A percentile compares a stretch with the other conserved stretches of the same genome.
phyloP scores from a whole-genome alignment of 2,797 vertebrate species.

The Lophius americanus region DNA sequence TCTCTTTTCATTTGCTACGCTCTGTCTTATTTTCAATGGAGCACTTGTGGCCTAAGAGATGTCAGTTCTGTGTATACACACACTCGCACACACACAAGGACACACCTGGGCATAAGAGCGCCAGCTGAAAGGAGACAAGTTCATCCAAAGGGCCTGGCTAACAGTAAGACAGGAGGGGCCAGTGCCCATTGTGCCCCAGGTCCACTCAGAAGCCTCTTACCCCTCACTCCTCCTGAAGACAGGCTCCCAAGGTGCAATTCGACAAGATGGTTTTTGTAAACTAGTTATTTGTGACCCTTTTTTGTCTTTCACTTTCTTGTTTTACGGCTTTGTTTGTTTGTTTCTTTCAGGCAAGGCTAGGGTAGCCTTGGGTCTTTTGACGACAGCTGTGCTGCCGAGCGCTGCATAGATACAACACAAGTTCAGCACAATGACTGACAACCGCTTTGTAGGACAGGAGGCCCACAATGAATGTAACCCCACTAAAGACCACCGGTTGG shows the following conservation, averaged over 20 bases:
- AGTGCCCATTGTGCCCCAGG: conserved; percentile 69
- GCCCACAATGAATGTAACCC: conserved; percentile 72
- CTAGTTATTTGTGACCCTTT: conserved; percentile 79
- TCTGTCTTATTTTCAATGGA: conserved; percentile 80
- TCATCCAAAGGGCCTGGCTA: conserved; percentile 79
- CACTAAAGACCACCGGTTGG: conserved; percentile 70
- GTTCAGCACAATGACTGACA: conserved; percentile 80
- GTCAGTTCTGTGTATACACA: conserved; percentile 66
- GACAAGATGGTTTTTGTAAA: conserved; percentile 76
- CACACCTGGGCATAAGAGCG: conserved; percentile 80
- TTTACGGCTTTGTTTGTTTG: conserved; percentile 81
- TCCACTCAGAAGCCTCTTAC: conserved; percentile 71
- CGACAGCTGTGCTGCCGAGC: conserved; percentile 76
- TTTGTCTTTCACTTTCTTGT: conserved; percentile 78
- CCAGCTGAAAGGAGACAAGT: conserved; percentile 79
- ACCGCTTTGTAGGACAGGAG: conserved; percentile 75
- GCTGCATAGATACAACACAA: conserved; percentile 75
- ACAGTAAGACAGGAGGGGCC: conserved; percentile 78
- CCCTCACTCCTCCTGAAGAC: conserved; percentile 71
- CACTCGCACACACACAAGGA: conserved; percentile 68
- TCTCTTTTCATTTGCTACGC: conserved; percentile 76
- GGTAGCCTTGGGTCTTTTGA: conserved; percentile 73
- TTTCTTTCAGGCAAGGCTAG: conserved; percentile 70
- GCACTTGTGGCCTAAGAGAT: conserved; percentile 80
- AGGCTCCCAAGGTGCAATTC: conserved; percentile 78